Conservation (phyloP, 2,113 vertebrate species). For the Aepyceros melampus region DNA sequence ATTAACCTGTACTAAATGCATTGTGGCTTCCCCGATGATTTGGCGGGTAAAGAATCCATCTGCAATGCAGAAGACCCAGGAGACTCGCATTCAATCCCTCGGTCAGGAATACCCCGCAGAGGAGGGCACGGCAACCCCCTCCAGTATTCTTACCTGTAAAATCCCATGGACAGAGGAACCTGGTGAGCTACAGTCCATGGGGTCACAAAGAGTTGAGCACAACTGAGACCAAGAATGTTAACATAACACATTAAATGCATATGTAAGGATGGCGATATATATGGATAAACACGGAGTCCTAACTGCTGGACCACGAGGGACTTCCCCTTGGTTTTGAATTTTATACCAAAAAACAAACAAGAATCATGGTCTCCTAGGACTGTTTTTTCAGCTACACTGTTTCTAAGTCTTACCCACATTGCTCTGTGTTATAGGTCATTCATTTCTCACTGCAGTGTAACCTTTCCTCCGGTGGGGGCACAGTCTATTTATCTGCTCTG, state of each 20-base stretch:
- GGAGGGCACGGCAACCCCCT: not conserved
- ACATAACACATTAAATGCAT: not conserved
- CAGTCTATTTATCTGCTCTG: not conserved
- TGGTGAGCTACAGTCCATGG: not conserved
- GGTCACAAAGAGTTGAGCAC: not conserved
- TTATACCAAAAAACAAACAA: not conserved
- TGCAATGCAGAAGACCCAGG: not conserved
- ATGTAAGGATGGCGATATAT: not conserved
- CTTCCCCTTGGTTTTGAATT: not conserved
- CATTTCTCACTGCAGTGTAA: not conserved
- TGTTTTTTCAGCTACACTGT: not conserved
- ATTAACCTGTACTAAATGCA: not conserved
- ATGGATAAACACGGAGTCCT: not conserved
- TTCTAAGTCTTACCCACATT: not conserved
- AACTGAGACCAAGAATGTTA: not conserved
- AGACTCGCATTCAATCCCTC: not conserved
- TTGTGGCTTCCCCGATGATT: not conserved
- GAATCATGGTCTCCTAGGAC: not conserved
- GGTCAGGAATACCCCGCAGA: not conserved
- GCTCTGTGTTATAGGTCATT: not conserved
- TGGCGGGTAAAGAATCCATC: not conserved
- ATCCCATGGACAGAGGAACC: not conserved
- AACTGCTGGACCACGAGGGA: not conserved
- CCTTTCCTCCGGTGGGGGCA: not conserved
- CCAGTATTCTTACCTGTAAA: not conserved